Evolutionary conservation across 2,797 vertebrate species (phyloP).

Genomic region (Nothura maculosa): DNA sequence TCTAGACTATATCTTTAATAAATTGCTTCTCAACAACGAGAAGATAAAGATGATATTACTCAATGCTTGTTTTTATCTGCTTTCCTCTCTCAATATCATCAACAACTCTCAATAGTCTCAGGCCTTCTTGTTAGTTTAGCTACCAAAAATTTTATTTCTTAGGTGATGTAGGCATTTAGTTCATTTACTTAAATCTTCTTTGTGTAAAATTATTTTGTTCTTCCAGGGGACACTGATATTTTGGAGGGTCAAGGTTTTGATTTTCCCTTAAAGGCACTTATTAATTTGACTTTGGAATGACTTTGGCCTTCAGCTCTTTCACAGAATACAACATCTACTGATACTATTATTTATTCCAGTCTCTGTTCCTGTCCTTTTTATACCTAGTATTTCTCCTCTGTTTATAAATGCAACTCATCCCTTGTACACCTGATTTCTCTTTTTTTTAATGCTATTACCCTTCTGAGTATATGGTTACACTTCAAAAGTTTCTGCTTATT

Average conservation of each 20-base stretch:
- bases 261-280: not conserved
- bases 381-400: not conserved
- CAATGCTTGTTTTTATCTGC: not conserved
- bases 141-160: not conserved
- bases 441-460: not conserved
- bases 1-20: not conserved
- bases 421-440: not conserved
- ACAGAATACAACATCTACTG: not conserved
- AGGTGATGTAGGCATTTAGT: not conserved
- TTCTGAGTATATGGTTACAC: not conserved
- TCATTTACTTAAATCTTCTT: not conserved
- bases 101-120: not conserved
- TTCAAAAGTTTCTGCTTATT: not conserved
- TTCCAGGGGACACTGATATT: not conserved
- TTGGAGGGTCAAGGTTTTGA: not conserved
- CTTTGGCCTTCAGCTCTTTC: not conserved
- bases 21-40: not conserved
- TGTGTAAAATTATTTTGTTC: not conserved
- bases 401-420: not conserved
- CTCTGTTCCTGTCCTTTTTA: not conserved
- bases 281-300: not conserved
- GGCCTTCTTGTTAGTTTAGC: not conserved
- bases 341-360: not conserved
- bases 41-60: not conserved
- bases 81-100: not conserved